Base-by-base conservation (phyloP, 1,140 invertebrate genomes). In the Drosophila nannoptera region DNA sequence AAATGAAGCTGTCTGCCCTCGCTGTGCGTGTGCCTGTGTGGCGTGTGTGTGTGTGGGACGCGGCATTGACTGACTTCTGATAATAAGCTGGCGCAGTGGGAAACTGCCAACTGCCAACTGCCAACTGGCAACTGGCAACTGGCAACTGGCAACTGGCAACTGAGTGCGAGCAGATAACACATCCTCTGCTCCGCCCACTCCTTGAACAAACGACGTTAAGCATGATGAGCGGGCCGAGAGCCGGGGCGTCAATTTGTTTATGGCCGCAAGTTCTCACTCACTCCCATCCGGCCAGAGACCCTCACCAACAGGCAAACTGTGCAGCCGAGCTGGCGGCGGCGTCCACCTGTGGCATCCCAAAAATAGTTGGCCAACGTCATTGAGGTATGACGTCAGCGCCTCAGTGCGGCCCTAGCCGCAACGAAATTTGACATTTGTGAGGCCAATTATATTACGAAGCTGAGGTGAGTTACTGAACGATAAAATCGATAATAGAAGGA, bases 121-220 rank as follows among this genome's bases (percentile, higher is more conserved):
- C 35, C 65, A 77, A 69, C 68, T 65, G 68, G 62, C 77, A 81
- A 75, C 78, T 84, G 81, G n/a, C n/a, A n/a, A n/a, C 22, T 33
- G 60, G 22, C 31, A 66, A 50, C 64, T 62, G 68, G 38, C 65
- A 77, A 69, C 68, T 65, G 68, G 62, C 77, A 81, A 75, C 78
- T 84, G 81, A 76, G 63, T 84, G 81, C 69, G 69, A 68, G 62
- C 73, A 84, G 80, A 84, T 84, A 84, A 86, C 80, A 74, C 80
- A 73, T 54, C 69, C 48, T 69, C 60, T 33, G 52, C 36, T n/a
- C 31, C 22, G 12, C n/a, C 22, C 29, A 11, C 22, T 6, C 29
- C 52, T 22, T 22, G 22, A 22, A 22, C 22, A n/a, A 38, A 35
- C 8, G 50, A 52, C 33, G 35, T 11, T 40, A 22, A 45, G 14